Conservation (phyloP, 2,113 vertebrate species). For the Sorex araneus region DNA sequence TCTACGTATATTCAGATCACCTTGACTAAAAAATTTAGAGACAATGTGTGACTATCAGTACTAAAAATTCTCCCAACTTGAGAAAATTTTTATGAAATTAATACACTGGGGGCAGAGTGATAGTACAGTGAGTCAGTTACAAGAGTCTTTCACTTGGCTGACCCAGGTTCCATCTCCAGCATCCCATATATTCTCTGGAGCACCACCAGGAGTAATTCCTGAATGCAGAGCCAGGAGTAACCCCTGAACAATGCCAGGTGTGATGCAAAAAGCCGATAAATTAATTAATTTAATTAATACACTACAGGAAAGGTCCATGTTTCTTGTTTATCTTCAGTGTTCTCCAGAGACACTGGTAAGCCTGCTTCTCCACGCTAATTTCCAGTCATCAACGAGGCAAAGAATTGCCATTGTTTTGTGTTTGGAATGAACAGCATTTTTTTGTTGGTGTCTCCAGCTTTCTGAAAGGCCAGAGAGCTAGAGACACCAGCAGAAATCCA, state of each 20-base stretch:
- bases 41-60: neutral
- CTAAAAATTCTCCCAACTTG: conserved; percentile 32
- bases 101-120: too few species aligned
- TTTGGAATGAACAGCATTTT: neutral
- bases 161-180: too few species aligned
- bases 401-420: neutral
- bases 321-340: conserved; percentile 24
- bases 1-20: neutral
- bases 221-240: too few species aligned
- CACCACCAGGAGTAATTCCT: too few species aligned
- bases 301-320: neutral
- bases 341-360: neutral
- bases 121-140: too few species aligned
- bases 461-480: neutral
- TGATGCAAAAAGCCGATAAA: neutral
- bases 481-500: neutral
- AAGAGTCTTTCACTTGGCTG: too few species aligned
- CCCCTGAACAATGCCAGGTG: too few species aligned
- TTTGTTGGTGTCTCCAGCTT: too few species aligned
- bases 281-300: neutral
- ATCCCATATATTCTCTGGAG: too few species aligned
- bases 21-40: neutral
- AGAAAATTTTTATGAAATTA: neutral
- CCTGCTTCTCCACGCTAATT: neutral
- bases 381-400: neutral